Evolutionary conservation across 2,888 invertebrate genomes (phyloP), one percentile per base, ranked within the genome.

Genomic region (Drosophila nigricruria): DNA sequence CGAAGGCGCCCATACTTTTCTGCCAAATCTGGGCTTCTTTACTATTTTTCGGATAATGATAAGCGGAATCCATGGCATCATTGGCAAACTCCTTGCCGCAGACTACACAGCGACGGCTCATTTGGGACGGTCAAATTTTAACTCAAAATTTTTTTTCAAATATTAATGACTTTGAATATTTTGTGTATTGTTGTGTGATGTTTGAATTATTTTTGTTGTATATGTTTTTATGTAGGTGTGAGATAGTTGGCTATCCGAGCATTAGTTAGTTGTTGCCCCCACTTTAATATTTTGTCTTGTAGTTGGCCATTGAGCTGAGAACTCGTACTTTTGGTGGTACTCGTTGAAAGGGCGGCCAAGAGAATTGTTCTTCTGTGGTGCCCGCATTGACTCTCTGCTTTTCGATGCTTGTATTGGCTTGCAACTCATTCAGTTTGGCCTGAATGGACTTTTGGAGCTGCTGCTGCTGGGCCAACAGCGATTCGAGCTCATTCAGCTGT

Each of bases 1-100:
- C 57, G 14, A 54, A 25, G 54, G 89, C 81, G 2, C 66, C 70
- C 75, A 86, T 83, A 66, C 87, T 88, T 0, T 43, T 60, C 58
- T 88, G 81, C 86, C 86, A 86, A 43, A 86, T 75, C 16, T 59
- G 62, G 1, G 90, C 86, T 64, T 86, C 90, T 14, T 70, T 62
- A n/a, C n/a, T 49, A 16, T 67, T 71, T 40, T 73, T 79, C 9
- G 86, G 86, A 72, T 71, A 81, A 30, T 90, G 75, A 50, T 43
- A 81, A 12, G 38, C 27, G 34, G 9, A 12, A n/a, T 64, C 66
- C 5, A 25, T 1, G 57, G 20, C 40, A 34, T 67, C 58, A 14
- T 20, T 16, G 16, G 63, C n/a, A 56, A 60, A 14, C 47, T 68
- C 54, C 38, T 43, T 66, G 30, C 90, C 90, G 20, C 86, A 86